phyloP scores from a whole-genome alignment of 2,888 invertebrate genomes.

The Sipha maydis region DNA sequence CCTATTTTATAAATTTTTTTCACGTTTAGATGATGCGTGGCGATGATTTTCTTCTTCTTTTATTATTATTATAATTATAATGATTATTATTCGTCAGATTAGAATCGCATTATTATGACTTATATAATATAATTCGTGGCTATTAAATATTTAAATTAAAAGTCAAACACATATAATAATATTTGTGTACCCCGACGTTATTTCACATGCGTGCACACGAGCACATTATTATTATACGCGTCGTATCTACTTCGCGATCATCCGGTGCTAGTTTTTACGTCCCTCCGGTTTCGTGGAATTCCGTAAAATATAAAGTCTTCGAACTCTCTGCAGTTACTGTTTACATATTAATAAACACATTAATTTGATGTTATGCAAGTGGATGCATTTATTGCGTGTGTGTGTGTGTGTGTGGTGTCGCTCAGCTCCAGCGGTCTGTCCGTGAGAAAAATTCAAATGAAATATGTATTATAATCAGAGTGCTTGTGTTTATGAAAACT shows the following conservation, averaged over 20 bases:
- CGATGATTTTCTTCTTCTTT: background rate
- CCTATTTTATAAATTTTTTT: background rate
- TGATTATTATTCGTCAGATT: constrained; percentile 1
- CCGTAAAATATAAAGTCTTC: background rate
- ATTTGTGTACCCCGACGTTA: background rate
- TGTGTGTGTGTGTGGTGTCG: background rate
- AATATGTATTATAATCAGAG: background rate
- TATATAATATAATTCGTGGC: background rate
- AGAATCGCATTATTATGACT: constrained; percentile 12
- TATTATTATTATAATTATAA: background rate
- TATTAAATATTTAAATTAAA: constrained; percentile 3
- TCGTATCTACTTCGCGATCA: background rate
- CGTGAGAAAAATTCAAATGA: constrained; percentile 31
- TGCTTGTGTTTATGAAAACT: background rate
- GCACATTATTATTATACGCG: no score
- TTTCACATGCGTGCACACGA: background rate
- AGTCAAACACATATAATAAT: background rate
- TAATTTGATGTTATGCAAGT: no score
- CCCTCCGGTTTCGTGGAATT: background rate
- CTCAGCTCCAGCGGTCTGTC: background rate
- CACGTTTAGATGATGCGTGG: no score
- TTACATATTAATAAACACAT: no score
- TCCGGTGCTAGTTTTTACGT: background rate
- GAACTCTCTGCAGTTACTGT: no score
- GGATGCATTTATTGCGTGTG: background rate